Percentiles rank a stretch among this genome's conserved stretches.
Evolutionary conservation across 2,113 vertebrate genomes (phyloP).

Genomic region (Chlorodrepanis virens): DNA sequence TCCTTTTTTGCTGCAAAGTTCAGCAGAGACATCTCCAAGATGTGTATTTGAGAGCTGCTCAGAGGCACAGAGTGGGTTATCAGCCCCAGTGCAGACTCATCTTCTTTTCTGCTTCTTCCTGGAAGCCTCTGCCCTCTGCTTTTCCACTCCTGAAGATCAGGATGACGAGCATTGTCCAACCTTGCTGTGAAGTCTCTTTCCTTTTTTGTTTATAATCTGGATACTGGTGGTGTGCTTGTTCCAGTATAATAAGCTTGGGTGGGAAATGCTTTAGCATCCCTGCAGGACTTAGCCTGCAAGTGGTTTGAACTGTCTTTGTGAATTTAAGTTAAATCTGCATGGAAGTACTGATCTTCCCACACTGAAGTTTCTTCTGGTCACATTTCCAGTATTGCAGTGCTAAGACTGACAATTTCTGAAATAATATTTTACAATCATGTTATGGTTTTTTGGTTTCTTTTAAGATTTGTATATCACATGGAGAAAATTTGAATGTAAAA

Average conservation of each 20-base stretch:
- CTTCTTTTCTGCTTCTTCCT: background rate
- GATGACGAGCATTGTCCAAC: background rate
- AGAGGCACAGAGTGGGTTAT: fast-evolving
- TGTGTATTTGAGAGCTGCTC: background rate
- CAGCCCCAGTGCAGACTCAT: background rate
- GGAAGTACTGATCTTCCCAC: background rate
- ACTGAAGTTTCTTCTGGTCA: background rate
- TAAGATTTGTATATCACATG: background rate
- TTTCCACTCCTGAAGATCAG: background rate
- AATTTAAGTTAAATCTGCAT: fast-evolving
- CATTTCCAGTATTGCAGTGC: background rate
- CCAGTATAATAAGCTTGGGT: background rate
- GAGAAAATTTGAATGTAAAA: background rate
- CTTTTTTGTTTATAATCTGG: background rate
- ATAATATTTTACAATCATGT: background rate
- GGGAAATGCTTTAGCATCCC: background rate
- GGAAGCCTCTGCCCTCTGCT: background rate
- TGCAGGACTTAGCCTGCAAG: background rate
- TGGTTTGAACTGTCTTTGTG: background rate
- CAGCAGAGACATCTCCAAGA: background rate
- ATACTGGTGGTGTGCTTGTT: background rate
- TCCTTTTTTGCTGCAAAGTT: background rate
- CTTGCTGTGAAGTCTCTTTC: background rate
- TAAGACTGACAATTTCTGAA: background rate
- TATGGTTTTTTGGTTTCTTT: background rate